Evolutionary conservation across 2,888 invertebrate genomes (phyloP).

Genomic region (Volucella bombylans): DNA sequence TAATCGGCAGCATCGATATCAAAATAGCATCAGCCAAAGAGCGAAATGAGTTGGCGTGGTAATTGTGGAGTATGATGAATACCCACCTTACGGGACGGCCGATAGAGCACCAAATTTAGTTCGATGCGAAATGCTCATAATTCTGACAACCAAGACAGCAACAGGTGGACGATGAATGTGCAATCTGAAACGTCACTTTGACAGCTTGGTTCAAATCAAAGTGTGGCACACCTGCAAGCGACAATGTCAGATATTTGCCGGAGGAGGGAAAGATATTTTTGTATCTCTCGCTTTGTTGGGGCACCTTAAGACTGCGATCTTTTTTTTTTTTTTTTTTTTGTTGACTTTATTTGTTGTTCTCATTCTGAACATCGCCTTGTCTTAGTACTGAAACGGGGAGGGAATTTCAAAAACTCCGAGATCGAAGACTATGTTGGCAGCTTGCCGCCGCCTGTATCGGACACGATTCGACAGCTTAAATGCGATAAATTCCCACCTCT

Average conservation of each 20-base stretch:
- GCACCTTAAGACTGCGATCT: conserved; percentile 40
- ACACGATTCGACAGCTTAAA: conserved; percentile 57
- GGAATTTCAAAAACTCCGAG: conserved; percentile 42
- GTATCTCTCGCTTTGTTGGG: conserved; percentile 18
- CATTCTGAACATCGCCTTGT: conserved; percentile 9
- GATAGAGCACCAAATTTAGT: conserved; percentile 64
- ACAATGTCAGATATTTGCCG: conserved; percentile 21
- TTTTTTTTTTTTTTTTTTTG: neutral
- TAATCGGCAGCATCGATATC: no score
- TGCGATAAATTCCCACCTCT: conserved; percentile 63
- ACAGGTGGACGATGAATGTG: conserved; percentile 57
- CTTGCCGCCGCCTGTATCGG: conserved; percentile 48
- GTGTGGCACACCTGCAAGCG: conserved; percentile 45
- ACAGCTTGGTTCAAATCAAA: conserved; percentile 31
- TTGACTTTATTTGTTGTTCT: conserved; percentile 9
- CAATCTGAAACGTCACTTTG: conserved; percentile 12
- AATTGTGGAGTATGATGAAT: conserved; percentile 67
- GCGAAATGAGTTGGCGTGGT: conserved; percentile 55
- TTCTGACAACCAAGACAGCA: conserved; percentile 17
- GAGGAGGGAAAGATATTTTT: conserved; percentile 22
- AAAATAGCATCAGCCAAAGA: conserved; percentile 21
- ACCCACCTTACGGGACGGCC: conserved; percentile 17
- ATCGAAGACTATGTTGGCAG: conserved; percentile 54
- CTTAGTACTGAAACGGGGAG: conserved; percentile 10
- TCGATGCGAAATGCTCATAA: conserved; percentile 54